Conservation (phyloP, 23 tunicate genomes). For the Oikopleura albicans region DNA sequence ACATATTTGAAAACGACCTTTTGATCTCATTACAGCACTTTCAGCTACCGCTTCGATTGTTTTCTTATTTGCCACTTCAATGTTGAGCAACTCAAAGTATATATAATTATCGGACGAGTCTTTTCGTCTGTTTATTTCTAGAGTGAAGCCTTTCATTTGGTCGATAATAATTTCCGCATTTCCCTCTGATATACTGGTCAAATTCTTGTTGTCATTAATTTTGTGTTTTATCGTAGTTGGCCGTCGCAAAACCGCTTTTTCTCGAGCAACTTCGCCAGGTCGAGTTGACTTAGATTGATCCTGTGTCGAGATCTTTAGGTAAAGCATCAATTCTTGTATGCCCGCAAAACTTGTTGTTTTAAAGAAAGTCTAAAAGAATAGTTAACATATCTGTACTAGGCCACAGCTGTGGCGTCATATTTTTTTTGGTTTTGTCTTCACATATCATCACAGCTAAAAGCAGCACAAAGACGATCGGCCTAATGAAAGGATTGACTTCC, state of each 20-base stretch:
- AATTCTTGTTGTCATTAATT: background rate
- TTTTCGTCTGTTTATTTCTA: background rate
- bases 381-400: too few species aligned
- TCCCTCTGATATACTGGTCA: background rate
- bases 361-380: background rate
- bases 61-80: background rate
- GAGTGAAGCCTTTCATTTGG: background rate
- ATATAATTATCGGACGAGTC: background rate
- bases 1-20: too few species aligned
- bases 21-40: background rate
- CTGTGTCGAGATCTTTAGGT: background rate
- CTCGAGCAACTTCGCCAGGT: background rate
- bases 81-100: background rate
- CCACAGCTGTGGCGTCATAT: too few species aligned
- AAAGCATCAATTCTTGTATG: background rate
- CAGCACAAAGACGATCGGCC: too few species aligned
- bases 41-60: background rate
- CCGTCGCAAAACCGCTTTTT: background rate
- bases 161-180: background rate
- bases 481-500: too few species aligned
- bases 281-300: background rate
- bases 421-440: too few species aligned
- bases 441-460: too few species aligned
- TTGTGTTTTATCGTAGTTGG: background rate
- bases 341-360: background rate